Percentiles rank a stretch among this genome's conserved stretches.
phyloP scores from a whole-genome alignment of 2,888 invertebrate species.

The Diplazon laetatorius region DNA sequence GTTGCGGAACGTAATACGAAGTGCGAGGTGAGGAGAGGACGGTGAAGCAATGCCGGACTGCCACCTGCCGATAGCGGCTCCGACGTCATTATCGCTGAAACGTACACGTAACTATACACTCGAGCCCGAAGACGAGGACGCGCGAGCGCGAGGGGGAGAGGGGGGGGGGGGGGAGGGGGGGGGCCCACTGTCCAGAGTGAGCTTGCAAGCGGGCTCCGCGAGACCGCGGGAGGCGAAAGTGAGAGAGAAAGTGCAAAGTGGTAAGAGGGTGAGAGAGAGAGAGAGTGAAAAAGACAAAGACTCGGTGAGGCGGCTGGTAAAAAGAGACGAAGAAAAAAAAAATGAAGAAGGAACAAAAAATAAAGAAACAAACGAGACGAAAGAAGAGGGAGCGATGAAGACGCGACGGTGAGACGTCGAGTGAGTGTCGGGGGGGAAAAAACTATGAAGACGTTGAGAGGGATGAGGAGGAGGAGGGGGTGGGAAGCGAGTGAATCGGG shows the following conservation, averaged over 20 bases:
- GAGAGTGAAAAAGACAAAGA: conserved; percentile 2
- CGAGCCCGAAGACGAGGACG: conserved; percentile 29
- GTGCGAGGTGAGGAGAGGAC: conserved; percentile 76
- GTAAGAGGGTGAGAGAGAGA: background rate
- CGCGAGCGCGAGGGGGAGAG: conserved; percentile 26
- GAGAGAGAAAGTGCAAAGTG: background rate
- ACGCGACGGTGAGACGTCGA: conserved; percentile 8
- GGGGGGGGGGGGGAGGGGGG: background rate
- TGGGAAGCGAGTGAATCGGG: conserved; percentile 16
- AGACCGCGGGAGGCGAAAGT: background rate
- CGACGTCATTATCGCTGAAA: conserved; percentile 77
- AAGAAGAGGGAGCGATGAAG: background rate
- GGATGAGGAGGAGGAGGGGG: background rate
- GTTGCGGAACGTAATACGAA: conserved; percentile 69
- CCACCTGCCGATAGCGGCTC: conserved; percentile 78
- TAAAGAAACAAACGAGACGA: background rate
- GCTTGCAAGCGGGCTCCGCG: background rate
- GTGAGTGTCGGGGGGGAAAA: conserved; percentile 4
- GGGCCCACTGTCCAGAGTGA: no score
- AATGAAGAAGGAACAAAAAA: no score
- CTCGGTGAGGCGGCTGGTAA: conserved; percentile 5
- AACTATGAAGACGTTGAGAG: background rate
- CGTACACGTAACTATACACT: conserved; percentile 46
- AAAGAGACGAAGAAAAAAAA: background rate
- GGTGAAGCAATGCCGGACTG: conserved; percentile 77